Conservation (phyloP, 2,797 vertebrate species). For the Novumbra hubbsi region DNA sequence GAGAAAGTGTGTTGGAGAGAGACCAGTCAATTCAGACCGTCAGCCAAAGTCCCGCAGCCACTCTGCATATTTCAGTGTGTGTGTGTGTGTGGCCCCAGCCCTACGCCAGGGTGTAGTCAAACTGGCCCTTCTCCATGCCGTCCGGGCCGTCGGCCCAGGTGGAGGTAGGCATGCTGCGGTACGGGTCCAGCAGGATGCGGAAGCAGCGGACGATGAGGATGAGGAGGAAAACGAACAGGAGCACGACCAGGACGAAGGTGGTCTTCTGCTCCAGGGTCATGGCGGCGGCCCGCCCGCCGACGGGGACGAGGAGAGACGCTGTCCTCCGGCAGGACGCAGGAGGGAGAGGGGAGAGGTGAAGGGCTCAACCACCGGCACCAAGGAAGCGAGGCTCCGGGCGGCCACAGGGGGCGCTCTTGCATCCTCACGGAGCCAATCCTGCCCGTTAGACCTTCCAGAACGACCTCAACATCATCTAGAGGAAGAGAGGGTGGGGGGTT, state of each 20-base stretch:
- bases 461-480: slow-evolving; percentile 60
- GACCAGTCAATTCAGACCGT: background rate
- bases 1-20: background rate
- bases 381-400: slow-evolving; percentile 24
- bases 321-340: slow-evolving; percentile 46
- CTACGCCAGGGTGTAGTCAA: slow-evolving; percentile 80
- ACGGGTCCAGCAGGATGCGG: slow-evolving; percentile 82
- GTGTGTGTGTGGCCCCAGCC: background rate
- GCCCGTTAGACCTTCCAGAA: slow-evolving; percentile 38
- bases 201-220: slow-evolving; percentile 84
- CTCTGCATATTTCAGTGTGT: slow-evolving; percentile 3
- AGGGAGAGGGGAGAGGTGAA: slow-evolving; percentile 66
- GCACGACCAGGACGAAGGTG: slow-evolving; percentile 79
- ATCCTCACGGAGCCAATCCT: slow-evolving; percentile 59
- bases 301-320: slow-evolving; percentile 53
- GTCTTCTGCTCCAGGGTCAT: slow-evolving; percentile 87
- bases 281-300: slow-evolving; percentile 61
- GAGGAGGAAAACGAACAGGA: slow-evolving; percentile 83
- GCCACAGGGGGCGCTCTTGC: slow-evolving; percentile 57
- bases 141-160: slow-evolving; percentile 82
- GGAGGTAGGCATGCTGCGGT: slow-evolving; percentile 82
- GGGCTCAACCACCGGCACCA: slow-evolving; percentile 77
- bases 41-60: background rate
- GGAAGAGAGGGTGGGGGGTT: background rate
- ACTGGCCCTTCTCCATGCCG: slow-evolving; percentile 84